Evolutionary conservation across 2,113 vertebrate species (phyloP).

Genomic region (Chinchilla lanigera): DNA sequence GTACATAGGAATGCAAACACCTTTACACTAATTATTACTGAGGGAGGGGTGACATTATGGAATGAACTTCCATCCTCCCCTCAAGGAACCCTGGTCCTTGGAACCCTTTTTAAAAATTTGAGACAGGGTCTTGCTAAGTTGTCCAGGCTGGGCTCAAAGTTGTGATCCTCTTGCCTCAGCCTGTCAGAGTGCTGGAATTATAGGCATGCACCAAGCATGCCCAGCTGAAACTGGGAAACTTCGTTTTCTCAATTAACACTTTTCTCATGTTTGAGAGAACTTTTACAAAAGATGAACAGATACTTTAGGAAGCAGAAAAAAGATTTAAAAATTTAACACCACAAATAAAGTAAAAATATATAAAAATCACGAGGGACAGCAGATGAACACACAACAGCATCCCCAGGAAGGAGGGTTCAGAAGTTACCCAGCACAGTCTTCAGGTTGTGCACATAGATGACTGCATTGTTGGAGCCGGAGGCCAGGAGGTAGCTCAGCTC

Average conservation of each 20-base stretch:
- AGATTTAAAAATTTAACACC: background rate
- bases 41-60: background rate
- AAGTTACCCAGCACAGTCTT: constrained; percentile 88
- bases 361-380: background rate
- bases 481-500: constrained; percentile 92
- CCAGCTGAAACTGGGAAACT: background rate
- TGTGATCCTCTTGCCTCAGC: background rate
- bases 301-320: background rate
- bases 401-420: background rate
- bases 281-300: constrained; percentile 28
- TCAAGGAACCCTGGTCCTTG: background rate
- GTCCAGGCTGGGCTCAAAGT: background rate
- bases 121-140: background rate
- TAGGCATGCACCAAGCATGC: background rate
- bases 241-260: background rate
- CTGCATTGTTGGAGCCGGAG: constrained; percentile 95
- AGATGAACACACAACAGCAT: background rate
- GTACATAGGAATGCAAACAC: background rate
- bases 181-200: background rate
- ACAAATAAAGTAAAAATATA: background rate
- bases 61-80: background rate
- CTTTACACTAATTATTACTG: background rate
- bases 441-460: constrained; percentile 94
- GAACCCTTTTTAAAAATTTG: background rate
- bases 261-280: constrained; percentile 7